Conservation (phyloP, 2,797 vertebrate genomes). For the Remorina albescens region DNA sequence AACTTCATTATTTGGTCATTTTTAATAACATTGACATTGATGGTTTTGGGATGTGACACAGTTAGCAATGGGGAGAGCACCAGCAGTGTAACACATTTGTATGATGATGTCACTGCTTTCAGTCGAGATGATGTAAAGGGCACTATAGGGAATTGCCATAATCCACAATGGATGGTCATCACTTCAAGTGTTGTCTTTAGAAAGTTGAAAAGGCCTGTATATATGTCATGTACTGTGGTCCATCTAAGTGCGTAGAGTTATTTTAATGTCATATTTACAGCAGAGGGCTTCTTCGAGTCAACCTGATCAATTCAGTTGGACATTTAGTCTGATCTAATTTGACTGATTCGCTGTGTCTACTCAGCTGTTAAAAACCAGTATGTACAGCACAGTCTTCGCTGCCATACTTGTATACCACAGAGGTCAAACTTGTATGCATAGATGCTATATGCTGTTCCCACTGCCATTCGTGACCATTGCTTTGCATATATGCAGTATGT, state of each 20-base stretch:
- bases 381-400: conserved; percentile 70
- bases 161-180: conserved; percentile 1
- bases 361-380: conserved; percentile 77
- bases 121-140: not conserved
- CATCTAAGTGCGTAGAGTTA: conserved; percentile 64
- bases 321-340: conserved; percentile 79
- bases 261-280: conserved; percentile 69
- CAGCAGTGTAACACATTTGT: not conserved
- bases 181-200: conserved; percentile 47
- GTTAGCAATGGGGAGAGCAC: conserved; percentile 1
- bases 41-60: not conserved
- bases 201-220: conserved; percentile 67
- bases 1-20: not conserved
- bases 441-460: conserved; percentile 30
- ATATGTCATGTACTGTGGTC: conserved; percentile 69
- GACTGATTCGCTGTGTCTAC: conserved; percentile 75
- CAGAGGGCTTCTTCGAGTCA: conserved; percentile 64
- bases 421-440: conserved; percentile 74
- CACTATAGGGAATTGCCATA: not conserved
- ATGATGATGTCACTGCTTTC: conserved; percentile 14
- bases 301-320: conserved; percentile 78
- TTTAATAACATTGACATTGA: not conserved
- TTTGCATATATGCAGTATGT: conserved; percentile 41
- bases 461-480: conserved; percentile 15
- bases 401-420: conserved; percentile 49